Conservation (phyloP, 2,797 vertebrate genomes). For the Protosalanx chinensis region DNA sequence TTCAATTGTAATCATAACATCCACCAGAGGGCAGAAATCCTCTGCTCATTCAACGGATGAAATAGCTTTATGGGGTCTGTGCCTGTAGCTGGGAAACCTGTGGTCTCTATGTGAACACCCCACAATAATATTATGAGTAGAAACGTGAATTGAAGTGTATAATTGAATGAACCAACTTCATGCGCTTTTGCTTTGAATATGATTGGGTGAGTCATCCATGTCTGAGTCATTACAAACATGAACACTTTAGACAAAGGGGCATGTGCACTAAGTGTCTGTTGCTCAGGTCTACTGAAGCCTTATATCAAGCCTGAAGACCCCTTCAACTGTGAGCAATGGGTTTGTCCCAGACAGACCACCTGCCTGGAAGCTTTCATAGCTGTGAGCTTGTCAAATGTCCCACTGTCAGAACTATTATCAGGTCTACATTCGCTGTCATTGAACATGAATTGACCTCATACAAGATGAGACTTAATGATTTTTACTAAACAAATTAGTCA, state of each 20-base stretch:
- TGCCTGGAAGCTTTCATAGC: not conserved
- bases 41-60: not conserved
- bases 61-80: no score
- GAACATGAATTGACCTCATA: not conserved
- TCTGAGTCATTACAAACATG: not conserved
- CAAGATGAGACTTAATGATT: not conserved
- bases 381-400: not conserved
- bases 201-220: no score
- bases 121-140: not conserved
- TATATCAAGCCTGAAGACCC: not conserved
- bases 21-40: not conserved
- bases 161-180: no score
- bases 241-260: not conserved
- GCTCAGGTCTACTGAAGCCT: constrained; percentile 2
- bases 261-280: not conserved
- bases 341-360: not conserved
- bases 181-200: not conserved
- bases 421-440: not conserved
- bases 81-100: no score
- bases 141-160: not conserved
- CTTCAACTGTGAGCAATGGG: not conserved
- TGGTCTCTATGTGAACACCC: no score
- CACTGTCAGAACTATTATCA: not conserved
- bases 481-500: no score
- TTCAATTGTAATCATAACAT: no score